Conservation (phyloP, 2,113 vertebrate species). For the Pelvicachromis taeniatus region DNA sequence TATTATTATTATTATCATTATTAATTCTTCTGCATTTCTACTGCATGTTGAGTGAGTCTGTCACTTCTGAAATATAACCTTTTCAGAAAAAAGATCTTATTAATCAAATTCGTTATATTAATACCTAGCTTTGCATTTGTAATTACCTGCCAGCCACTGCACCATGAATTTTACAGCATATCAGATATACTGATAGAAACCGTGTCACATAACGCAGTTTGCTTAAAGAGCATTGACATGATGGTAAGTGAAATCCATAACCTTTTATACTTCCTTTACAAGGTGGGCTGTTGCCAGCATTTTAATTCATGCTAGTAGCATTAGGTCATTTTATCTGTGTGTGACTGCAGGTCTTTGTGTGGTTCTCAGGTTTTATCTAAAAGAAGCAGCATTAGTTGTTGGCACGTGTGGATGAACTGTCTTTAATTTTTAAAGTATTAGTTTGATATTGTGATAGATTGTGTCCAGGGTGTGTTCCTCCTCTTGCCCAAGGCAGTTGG, state of each 20-base stretch:
- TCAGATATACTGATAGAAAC: not conserved
- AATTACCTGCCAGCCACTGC: not conserved
- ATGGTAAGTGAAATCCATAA: not conserved
- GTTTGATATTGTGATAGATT: not conserved
- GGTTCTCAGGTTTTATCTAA: not conserved
- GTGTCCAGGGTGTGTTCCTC: not conserved
- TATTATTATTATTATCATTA: not conserved
- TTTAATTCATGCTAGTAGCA: not conserved
- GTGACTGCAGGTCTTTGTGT: not conserved
- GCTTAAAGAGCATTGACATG: not conserved
- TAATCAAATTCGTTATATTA: not conserved
- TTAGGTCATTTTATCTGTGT: not conserved
- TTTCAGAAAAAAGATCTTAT: not conserved
- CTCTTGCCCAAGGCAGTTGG: not conserved
- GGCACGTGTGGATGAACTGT: not conserved
- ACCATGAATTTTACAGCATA: not conserved
- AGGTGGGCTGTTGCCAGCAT: not conserved
- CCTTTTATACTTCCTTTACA: not conserved
- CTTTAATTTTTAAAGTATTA: not conserved
- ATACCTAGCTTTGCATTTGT: not conserved
- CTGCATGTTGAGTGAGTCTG: not conserved
- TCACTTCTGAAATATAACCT: not conserved
- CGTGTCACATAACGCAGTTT: not conserved
- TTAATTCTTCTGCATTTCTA: not conserved
- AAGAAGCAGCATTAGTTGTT: not conserved